Evolutionary conservation across 2,113 vertebrate species (phyloP), one percentile per base, ranked within the genome.

Genomic region (Orientallactaga bullata): DNA sequence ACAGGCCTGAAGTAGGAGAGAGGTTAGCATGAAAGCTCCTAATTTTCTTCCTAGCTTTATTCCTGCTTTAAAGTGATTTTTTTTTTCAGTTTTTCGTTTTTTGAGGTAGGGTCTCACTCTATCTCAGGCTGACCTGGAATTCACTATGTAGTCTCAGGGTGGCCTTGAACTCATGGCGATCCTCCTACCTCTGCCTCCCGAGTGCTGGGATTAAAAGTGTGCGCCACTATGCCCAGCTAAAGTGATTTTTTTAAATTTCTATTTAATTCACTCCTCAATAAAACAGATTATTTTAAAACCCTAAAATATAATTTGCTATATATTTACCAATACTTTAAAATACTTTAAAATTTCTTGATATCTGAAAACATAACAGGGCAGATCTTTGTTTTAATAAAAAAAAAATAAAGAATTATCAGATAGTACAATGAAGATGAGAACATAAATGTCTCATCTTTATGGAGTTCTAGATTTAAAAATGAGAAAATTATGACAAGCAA

Each of bases 1-100:
- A 47, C 5, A 77, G 30, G 26, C 17, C 61, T 61, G 11, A 17
- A 69, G 5, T 11, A 65, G 35, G 32, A 72, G 42, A 51, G 18
- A 35, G 47, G n/a, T 76, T 7, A n/a, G 28, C 24, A 21, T 15
- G 79, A 69, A 81, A 69, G 35, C 37, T 39, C 10, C 63, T 13
- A 65, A 28, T 84, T 76, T 93, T 94, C 60, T 85, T 90, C 63
- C 58, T 39, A 58, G 7, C 63, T 92, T 80, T 72, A 61, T 82
- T 78, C 91, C 82, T 93, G n/a, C 87, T 55, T 58, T 78, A 61
- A 39, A 94, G 93, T 81, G 61, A 1, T 42, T 51, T 74, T 73
- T 84, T 95, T 55, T 12, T 51, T 7, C 51, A 7, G 7, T 12
- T 8, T 51, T 51, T 12, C 12, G 7, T 51, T 12, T 51, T 51